phyloP scores from a whole-genome alignment of 2,888 invertebrate species.

The Luffia ferchaultella region DNA sequence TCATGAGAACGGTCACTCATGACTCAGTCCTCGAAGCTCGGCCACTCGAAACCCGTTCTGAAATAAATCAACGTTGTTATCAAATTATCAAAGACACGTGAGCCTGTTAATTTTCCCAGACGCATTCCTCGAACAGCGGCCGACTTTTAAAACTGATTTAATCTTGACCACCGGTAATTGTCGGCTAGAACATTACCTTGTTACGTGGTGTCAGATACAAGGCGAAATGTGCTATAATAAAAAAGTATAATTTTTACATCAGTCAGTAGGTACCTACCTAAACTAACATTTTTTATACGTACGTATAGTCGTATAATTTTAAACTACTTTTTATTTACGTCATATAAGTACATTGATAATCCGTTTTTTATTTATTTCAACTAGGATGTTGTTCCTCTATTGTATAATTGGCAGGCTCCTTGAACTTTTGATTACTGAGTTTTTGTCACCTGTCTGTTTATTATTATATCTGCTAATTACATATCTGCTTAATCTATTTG shows the following conservation, averaged over 20 bases:
- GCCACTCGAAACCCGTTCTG: slow-evolving; percentile 29
- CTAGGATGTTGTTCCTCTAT: too few species aligned
- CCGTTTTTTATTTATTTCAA: too few species aligned
- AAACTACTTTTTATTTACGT: too few species aligned
- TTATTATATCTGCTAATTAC: too few species aligned
- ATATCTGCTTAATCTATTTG: too few species aligned
- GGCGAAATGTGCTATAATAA: background rate
- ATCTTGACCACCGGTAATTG: slow-evolving; percentile 45
- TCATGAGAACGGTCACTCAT: slow-evolving; percentile 40
- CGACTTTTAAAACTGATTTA: slow-evolving; percentile 29
- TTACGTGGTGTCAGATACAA: slow-evolving; percentile 10
- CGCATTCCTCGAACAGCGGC: slow-evolving; percentile 50
- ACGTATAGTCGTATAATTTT: too few species aligned
- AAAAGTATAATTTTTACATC: slow-evolving; percentile 15
- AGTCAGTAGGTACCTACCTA: too few species aligned
- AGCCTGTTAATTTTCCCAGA: slow-evolving; percentile 54
- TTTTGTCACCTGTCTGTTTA: too few species aligned
- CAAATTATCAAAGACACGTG: slow-evolving; percentile 63
- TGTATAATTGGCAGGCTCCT: too few species aligned
- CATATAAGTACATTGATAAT: too few species aligned
- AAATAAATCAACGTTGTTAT: slow-evolving; percentile 62
- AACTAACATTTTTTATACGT: too few species aligned
- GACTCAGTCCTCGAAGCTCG: slow-evolving; percentile 25
- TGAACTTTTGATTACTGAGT: too few species aligned
- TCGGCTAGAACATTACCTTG: slow-evolving; percentile 45